Evolutionary conservation across 2,888 invertebrate species (phyloP).

Genomic region (Hipparchia sbordonii): DNA sequence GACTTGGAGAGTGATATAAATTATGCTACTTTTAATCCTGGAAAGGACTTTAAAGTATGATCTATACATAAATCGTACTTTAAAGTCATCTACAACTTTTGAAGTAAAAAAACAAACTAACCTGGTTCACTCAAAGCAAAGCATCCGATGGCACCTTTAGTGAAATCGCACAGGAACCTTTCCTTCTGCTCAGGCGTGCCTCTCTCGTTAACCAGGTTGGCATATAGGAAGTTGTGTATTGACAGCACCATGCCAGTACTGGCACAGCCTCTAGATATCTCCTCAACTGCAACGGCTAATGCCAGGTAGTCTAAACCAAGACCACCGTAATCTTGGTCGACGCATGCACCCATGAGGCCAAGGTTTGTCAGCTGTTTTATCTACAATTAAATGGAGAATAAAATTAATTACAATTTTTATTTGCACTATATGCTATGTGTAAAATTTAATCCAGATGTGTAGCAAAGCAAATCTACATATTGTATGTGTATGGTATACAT

Average conservation of each 20-base stretch:
- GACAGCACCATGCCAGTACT: slow-evolving; percentile 89
- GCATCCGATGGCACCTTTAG: slow-evolving; percentile 87
- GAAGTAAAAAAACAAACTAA: slow-evolving; percentile 49
- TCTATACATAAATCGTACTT: neutral
- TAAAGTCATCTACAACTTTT: neutral
- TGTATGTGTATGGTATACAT: too few relatives aligned
- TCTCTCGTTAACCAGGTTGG: slow-evolving; percentile 85
- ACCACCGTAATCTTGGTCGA: slow-evolving; percentile 86
- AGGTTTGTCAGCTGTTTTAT: slow-evolving; percentile 86
- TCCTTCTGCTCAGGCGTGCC: slow-evolving; percentile 87
- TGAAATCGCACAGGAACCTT: slow-evolving; percentile 83
- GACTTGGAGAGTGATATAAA: too few relatives aligned
- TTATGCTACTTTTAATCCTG: too few relatives aligned
- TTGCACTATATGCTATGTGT: too few relatives aligned
- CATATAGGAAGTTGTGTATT: slow-evolving; percentile 90
- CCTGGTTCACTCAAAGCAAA: slow-evolving; percentile 92
- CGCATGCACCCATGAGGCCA: slow-evolving; percentile 87
- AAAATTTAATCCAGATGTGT: too few relatives aligned
- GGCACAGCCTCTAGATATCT: slow-evolving; percentile 90
- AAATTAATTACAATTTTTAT: neutral
- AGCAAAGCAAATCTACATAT: too few relatives aligned
- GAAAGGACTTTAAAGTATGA: too few relatives aligned
- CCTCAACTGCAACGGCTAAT: slow-evolving; percentile 89
- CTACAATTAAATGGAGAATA: slow-evolving; percentile 60
- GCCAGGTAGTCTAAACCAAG: slow-evolving; percentile 87